Base-by-base conservation (phyloP, 1,140 invertebrate species). In the Drosophila bocqueti region DNA sequence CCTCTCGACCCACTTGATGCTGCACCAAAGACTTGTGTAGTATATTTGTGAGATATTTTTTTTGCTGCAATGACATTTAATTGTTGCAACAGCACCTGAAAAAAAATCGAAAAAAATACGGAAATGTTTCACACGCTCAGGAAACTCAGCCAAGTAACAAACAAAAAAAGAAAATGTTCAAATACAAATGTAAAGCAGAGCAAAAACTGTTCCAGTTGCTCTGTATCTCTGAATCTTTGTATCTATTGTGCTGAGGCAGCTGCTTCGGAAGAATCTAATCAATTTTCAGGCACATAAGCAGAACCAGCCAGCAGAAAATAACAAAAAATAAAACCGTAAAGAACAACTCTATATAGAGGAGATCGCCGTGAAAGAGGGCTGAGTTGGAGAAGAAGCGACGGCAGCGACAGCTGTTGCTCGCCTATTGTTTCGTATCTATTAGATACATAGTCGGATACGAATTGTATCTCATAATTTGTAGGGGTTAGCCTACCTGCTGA, bases 31-130 rank as follows among this genome's bases (percentile, higher is more conserved):
- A 36, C 18, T 18, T 38, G 36, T 38, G 36, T 13, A 13, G 36
- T 42, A 46, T 58, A 57, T 29, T 38, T 11, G 13, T 50, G 45
- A 40, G 26, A 68, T 4, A 16, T 47, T 26, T 29, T 29, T 55
- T 64, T 67, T 57, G 46, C 34, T 60, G 71, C 62, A 82, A 13
- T 72, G 62, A 45, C 73, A 77, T 76, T 67, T 61, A 68, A 61
- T 61, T 68, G 49, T 36, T 60, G 29, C 34, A 63, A 38, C 50
- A 46, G 46, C 67, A 69, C 68, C 68, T 71, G 45, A 45, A 42
- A 26, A 73, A 49, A 40, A 54, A 34, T 15, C 10, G 5, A 26
- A 10, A 47, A 26, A 40, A 61, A 18, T 40, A 50, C 13, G 21
- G n/a, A 62, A 55, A 24, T 29, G 16, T 40, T 55, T 63, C 43